Conservation (phyloP, 2,797 vertebrate genomes). For the Sebastiscus tertius region DNA sequence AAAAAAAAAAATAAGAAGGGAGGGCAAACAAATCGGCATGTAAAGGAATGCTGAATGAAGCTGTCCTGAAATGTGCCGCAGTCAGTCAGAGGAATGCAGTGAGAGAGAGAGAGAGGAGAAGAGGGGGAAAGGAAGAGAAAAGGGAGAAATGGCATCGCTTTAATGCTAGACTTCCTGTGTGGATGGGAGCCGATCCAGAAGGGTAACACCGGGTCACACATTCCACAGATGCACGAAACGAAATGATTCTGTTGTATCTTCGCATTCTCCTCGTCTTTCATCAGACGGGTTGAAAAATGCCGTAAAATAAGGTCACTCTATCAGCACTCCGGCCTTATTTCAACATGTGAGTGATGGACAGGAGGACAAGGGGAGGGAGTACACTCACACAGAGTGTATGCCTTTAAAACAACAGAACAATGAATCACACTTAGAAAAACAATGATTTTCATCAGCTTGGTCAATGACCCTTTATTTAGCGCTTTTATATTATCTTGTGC, state of each 20-base stretch:
- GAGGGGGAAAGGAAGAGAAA: constrained; percentile 4
- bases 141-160: constrained; percentile 61
- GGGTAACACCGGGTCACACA: constrained; percentile 71
- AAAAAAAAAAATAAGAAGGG: constrained; percentile 26
- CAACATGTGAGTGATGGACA: constrained; percentile 42
- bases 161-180: constrained; percentile 78
- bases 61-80: constrained; percentile 65
- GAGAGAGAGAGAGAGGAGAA: constrained; percentile 1
- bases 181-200: constrained; percentile 70
- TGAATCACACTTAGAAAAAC: constrained; percentile 1
- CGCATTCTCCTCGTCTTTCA: constrained; percentile 39
- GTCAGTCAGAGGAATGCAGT: constrained; percentile 62
- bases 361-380: constrained; percentile 13
- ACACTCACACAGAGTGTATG: not conserved
- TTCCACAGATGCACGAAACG: constrained; percentile 64
- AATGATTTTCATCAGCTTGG: constrained; percentile 10
- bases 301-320: constrained; percentile 34
- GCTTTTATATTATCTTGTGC: not conserved
- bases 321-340: constrained; percentile 37
- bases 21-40: constrained; percentile 63
- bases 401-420: constrained; percentile 20
- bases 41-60: constrained; percentile 77
- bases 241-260: constrained; percentile 42
- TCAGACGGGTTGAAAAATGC: constrained; percentile 38
- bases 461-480: not conserved